Conservation (phyloP, 1,140 invertebrate genomes). For the Acyrthosiphon pisum region DNA sequence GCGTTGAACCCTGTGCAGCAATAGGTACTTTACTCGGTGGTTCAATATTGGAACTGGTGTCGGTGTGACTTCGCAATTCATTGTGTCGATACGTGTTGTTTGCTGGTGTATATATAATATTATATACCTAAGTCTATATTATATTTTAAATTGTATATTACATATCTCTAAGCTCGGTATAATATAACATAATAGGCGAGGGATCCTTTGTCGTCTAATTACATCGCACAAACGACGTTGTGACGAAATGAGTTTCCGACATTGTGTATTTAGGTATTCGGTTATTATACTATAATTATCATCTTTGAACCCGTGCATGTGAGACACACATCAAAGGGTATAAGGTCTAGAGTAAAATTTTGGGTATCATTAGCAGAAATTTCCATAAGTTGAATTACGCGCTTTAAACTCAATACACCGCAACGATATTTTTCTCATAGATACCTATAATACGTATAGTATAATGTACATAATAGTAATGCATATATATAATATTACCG, state of each 20-base stretch:
- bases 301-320: neutral
- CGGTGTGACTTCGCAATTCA: neutral
- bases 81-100: neutral
- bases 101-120: neutral
- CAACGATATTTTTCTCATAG: neutral
- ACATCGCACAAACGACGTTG: neutral
- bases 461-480: neutral
- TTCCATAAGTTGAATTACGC: neutral
- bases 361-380: slow-evolving; percentile 28
- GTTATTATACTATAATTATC: slow-evolving; percentile 43
- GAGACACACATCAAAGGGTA: neutral
- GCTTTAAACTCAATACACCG: neutral
- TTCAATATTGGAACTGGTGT: neutral
- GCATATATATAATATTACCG: neutral
- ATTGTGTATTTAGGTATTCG: slow-evolving; percentile 13
- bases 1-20: neutral
- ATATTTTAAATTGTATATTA: neutral
- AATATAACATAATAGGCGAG: neutral
- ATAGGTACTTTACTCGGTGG: neutral
- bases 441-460: neutral
- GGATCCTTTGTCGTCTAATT: slow-evolving; percentile 28
- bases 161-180: neutral
- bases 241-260: slow-evolving; percentile 12
- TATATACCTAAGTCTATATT: neutral
- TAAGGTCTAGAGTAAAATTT: neutral